Base-by-base conservation (phyloP, 1,140 invertebrate species). In the Caligus rogercresseyi region DNA sequence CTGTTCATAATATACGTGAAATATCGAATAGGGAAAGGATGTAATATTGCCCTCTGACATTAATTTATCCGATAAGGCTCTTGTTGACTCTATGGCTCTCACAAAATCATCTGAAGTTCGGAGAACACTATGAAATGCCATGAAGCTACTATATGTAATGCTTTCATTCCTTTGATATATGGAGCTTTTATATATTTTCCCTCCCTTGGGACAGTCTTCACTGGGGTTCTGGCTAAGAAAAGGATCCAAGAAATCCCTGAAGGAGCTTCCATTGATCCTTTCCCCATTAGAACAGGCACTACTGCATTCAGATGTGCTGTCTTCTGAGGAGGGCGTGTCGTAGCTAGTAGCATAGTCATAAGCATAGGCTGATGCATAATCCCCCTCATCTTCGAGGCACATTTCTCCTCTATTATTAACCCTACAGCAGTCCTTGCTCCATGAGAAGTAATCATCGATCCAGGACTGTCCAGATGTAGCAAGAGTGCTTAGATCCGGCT, bases 371-470 rank as follows among this genome's bases (percentile, higher is more conserved):
- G 31, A 43, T 43, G 31, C 31, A n/a, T 43, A 43, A n/a, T 43
- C 31, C n/a, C 7, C 7, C 7, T 7, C 7, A 11, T 43, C n/a
- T 11, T 43, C 31, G n/a, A 7, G 7, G n/a, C 31, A 43, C 7
- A 43, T 43, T n/a, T 43, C n/a, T 43, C 31, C 31, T 43, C n/a
- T 7, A 43, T 7, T 11, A 43, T 43, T n/a, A 43, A 43, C 31
- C 54, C 19, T 56, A 25, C 54, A 56, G 14, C 54, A 56, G 24
- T 56, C 54, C 2, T 56, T 56, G 20, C 24, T 56, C 90, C 90
- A 95, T 70, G 86, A 84, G 63, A 86, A 81, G 68, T 87, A 95
- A 73, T 93, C 89, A 70, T 95, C 91, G 21, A 95, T 71, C 91
- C 91, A 95, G 2, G 87, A 89, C 31, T 80, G 81, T 0, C 87